These are phyloP conservation scores for Arenaria interpres DNA, from an alignment of 2,113 vertebrate species.

Conservation along the genomic window DNA sequence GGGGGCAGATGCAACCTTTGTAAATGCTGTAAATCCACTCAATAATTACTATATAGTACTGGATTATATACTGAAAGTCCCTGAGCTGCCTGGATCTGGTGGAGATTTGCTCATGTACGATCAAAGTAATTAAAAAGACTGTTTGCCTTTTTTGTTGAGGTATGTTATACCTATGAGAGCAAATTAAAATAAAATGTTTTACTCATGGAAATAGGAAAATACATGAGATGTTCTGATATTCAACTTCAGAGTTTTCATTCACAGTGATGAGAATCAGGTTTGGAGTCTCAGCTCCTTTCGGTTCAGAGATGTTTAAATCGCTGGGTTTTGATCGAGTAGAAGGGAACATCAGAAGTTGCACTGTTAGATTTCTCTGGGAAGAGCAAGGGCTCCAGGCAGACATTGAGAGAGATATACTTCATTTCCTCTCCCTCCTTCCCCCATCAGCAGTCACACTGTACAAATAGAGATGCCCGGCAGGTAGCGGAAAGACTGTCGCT, in stretches of 20 bases:
- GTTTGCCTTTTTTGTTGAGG: neutral
- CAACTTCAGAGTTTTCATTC: neutral
- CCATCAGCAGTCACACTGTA: neutral
- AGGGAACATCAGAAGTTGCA: neutral
- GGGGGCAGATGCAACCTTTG: neutral
- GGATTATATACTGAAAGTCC: neutral
- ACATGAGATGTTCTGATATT: no score
- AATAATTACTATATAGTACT: neutral
- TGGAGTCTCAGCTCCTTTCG: neutral
- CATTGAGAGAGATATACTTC: rapidly evolving
- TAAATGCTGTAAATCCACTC: neutral
- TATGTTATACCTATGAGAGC: neutral
- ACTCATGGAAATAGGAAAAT: neutral
- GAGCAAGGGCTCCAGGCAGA: neutral
- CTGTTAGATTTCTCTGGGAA: rapidly evolving
- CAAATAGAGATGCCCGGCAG: neutral
- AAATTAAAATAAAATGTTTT: neutral
- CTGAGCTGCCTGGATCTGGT: neutral
- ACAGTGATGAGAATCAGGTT: neutral
- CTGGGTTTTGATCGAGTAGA: neutral
- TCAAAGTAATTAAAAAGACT: neutral
- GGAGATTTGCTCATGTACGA: neutral
- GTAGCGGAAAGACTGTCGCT: neutral
- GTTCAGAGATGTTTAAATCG: neutral
- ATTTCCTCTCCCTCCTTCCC: neutral